Conservation (phyloP, 2,113 vertebrate genomes). For the Xenopus borealis region DNA sequence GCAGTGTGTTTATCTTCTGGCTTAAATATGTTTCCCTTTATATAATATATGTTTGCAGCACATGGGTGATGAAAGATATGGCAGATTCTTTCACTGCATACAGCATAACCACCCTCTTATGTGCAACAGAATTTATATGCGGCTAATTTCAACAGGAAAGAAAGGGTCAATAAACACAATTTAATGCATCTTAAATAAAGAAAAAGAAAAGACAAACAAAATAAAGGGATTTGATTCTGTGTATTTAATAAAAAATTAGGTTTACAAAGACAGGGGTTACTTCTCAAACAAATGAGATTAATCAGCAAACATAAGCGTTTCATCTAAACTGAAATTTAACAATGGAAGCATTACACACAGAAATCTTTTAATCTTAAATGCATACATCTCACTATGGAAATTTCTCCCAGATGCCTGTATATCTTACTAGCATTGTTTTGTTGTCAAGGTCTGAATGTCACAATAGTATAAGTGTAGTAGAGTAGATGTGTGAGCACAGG, state of each 20-base stretch:
- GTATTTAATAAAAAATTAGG: background rate
- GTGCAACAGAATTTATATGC: constrained; percentile 1
- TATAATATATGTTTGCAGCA: constrained; percentile 44
- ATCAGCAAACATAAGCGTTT: no score
- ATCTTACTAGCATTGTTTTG: background rate
- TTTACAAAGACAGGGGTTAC: no score
- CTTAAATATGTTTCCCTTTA: constrained; percentile 25
- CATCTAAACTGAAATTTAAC: background rate
- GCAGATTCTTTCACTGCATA: background rate
- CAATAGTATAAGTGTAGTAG: no score
- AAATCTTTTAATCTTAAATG: background rate
- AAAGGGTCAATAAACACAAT: background rate
- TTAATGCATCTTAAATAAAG: no score
- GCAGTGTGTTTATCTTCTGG: constrained; percentile 45
- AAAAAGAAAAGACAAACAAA: no score
- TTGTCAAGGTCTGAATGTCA: no score
- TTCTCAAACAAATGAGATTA: no score
- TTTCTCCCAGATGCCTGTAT: background rate
- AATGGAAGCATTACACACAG: background rate
- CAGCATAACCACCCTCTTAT: background rate
- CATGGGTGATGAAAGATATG: background rate
- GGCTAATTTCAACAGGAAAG: constrained; percentile 17
- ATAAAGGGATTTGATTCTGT: no score
- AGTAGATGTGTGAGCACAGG: no score
- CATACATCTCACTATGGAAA: background rate